phyloP scores from a whole-genome alignment of 2,888 invertebrate genomes.

The Eucriotettix oculatus region DNA sequence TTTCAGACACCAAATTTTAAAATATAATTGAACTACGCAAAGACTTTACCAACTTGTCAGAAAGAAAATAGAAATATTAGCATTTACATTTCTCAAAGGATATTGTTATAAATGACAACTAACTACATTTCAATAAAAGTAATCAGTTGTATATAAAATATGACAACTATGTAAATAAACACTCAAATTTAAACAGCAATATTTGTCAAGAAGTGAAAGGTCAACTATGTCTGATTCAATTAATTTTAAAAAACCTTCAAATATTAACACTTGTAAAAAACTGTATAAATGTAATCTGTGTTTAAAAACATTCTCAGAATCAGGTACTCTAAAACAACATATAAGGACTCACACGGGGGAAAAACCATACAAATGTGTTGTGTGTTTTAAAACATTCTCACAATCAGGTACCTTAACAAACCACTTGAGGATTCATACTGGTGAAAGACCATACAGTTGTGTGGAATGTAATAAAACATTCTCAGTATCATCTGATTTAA shows the following conservation, averaged over 20 bases:
- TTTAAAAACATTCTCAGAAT: neutral
- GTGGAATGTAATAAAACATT: neutral
- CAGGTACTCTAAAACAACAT: neutral
- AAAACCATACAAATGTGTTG: neutral
- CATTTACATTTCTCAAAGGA: no score
- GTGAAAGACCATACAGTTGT: neutral
- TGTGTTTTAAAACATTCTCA: neutral
- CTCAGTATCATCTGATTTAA: neutral
- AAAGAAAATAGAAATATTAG: no score
- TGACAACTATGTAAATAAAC: no score
- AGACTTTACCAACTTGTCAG: no score
- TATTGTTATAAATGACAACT: no score
- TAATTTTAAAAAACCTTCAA: neutral
- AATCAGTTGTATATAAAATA: no score
- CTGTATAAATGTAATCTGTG: neutral
- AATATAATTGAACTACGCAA: no score
- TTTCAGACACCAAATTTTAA: no score
- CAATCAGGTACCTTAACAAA: neutral
- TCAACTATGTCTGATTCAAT: no score
- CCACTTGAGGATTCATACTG: neutral
- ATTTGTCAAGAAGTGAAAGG: no score
- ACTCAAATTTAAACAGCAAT: no score
- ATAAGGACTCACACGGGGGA: neutral
- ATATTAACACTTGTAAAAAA: neutral
- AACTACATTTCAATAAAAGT: no score